Evolutionary conservation across 2,888 invertebrate genomes (phyloP), one percentile per base, ranked within the genome.

Genomic region (Julus scanicus): DNA sequence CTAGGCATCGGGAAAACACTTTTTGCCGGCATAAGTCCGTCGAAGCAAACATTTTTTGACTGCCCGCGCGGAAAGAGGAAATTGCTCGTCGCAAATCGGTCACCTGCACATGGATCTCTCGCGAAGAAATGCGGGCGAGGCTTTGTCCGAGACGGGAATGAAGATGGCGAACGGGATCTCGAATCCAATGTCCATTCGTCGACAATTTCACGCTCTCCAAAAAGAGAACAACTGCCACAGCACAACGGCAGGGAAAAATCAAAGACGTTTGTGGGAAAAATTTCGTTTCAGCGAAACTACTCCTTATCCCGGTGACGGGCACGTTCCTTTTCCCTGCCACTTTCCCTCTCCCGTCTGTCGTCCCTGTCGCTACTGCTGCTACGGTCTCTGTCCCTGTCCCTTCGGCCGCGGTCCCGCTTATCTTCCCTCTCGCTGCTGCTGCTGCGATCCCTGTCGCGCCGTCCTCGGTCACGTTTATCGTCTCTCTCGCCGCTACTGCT

Each of bases 271-370:
- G 44, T 44, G 8, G 44, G 44, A 8, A 44, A 44, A 3, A 53
- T 11, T 8, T 8, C 44, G 53, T 13, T 53, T 13, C 53, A 8
- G 53, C 13, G 13, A 53, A 53, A 53, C 53, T 80, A 80, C 37
- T 80, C 37, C 80, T 80, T 80, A 5, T 80, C 80, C 71, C 89
- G 29, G 37, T 89, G 87, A 20, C 88, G 88, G 63, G 44, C 71
- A 1, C 88, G 84, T 29, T 86, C 86, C 49, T 85, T 87, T 20
- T 88, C 89, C 17, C 89, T 20, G 57, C 85, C 87, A 20, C 86
- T 88, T 53, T 71, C 71, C 37, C 71, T 15, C 15, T 83, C 83
- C 17, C 71, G 13, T 0, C 63, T n/a, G 6, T 71, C 63, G 15
- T 87, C 87, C 13, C 48, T 87, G 39, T n/a, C n/a, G 40, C 80